Evolutionary conservation across 2,113 vertebrate genomes (phyloP).

Genomic region (Kobus ellipsiprymnus): DNA sequence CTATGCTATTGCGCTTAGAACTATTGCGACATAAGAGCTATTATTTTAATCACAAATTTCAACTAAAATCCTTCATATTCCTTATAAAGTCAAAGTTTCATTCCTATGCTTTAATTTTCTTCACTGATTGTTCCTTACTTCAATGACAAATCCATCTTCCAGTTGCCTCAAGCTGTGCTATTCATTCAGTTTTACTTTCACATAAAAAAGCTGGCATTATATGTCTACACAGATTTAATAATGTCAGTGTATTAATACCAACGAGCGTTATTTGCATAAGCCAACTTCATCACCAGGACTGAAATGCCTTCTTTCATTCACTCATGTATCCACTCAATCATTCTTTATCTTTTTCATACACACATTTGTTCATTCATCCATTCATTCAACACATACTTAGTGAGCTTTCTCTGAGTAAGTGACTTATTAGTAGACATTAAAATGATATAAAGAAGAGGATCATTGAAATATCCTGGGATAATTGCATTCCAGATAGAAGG

Average conservation of each 20-base stretch:
- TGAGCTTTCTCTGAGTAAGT: background rate
- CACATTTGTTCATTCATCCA: background rate
- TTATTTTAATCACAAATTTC: conserved; percentile 31
- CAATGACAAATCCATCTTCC: conserved; percentile 29
- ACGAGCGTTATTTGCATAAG: background rate
- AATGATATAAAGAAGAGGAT: background rate
- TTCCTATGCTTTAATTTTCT: conserved; percentile 47
- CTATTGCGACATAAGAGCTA: background rate
- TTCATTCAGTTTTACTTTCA: conserved; percentile 18
- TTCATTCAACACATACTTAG: background rate
- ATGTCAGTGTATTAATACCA: conserved; percentile 15
- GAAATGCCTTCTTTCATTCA: background rate
- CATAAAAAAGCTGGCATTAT: background rate
- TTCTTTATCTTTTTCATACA: background rate
- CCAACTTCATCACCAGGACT: background rate
- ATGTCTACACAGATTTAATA: conserved; percentile 30
- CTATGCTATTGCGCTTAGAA: background rate
- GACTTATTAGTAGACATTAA: background rate
- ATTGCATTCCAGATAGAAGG: background rate
- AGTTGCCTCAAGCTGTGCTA: conserved; percentile 29
- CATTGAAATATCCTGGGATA: background rate
- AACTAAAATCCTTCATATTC: background rate
- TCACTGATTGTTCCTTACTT: conserved; percentile 40
- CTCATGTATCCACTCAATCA: background rate
- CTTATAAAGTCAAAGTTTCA: conserved; percentile 23